Base-by-base conservation (phyloP, 35 echinoderm and acorn worm genomes). In the Lytechinus variegatus region DNA sequence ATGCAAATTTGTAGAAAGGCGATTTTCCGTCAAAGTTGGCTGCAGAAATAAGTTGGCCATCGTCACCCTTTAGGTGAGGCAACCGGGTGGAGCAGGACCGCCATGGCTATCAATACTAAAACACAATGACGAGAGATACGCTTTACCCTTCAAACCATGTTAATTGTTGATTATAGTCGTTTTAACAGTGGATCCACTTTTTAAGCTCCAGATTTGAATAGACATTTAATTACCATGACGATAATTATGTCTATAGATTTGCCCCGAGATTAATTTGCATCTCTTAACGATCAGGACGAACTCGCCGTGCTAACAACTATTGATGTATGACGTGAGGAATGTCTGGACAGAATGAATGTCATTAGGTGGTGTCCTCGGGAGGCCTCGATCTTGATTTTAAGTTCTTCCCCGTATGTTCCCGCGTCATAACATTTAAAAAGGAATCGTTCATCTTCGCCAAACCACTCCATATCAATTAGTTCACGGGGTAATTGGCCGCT, bases 351-450 rank as follows among this genome's bases (percentile, higher is more conserved):
- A 79, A 24, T 24, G 16, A 79, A 24, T n/a, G 66, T 79, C 66
- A 79, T 79, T 79, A 79, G 66, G 21, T 24, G 33, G 33, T n/a
- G 66, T 79, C 66, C 66, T 79, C 21, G 66, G 66, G 66, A 79
- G 66, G 66, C 66, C 66, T 24, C n/a, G 66, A 19, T 24, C 66
- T 79, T 79, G 66, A 6, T 79, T 79, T 24, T 79, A 24, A 79
- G 12, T n/a, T n/a, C 19, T 79, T 16, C 66, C 4, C 66, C 66
- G n/a, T 24, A 79, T 79, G 66, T 79, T 79, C 66, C 6, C 16
- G n/a, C 66, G 66, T 79, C 66, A 79, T 79, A 79, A 79, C 21
- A 24, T 79, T 79, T 79, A 79, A 79, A 79, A 79, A 79, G 66
- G 66, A 79, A 79, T 79, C 66, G 66, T 79, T 79, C 66, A 79